Evolutionary conservation across 2,797 vertebrate genomes (phyloP).

Genomic region (Nannoperca obscura): DNA sequence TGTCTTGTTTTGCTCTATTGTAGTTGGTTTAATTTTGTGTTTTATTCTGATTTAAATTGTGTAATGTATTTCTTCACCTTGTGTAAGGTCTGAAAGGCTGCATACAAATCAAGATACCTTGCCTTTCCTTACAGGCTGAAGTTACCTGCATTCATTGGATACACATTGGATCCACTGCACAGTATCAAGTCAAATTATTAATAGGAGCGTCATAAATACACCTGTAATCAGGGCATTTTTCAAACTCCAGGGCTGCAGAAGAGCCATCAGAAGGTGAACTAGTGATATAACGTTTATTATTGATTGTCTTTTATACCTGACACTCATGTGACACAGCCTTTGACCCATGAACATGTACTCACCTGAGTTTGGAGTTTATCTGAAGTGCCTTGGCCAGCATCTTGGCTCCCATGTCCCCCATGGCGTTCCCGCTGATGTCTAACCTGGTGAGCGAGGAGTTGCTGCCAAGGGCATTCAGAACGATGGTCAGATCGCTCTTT

Average conservation of each 20-base stretch:
- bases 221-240: neutral
- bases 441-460: constrained; percentile 95
- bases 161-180: neutral
- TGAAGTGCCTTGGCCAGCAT: constrained; percentile 98
- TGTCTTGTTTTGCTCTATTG: neutral
- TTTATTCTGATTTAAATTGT: neutral
- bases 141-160: neutral
- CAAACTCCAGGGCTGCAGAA: neutral
- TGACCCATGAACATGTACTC: constrained; percentile 1
- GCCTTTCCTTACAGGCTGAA: neutral
- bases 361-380: constrained; percentile 99
- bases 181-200: neutral
- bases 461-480: constrained; percentile 96
- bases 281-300: neutral
- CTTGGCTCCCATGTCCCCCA: constrained; percentile 99
- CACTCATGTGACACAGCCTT: too few relatives aligned
- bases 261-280: neutral
- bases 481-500: constrained; percentile 94
- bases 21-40: neutral
- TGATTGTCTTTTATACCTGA: neutral
- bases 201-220: neutral
- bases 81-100: neutral
- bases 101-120: neutral
- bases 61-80: neutral
- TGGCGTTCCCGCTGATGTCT: constrained; percentile 96